These are phyloP conservation scores for Caenorhabditis panamensis DNA, from an alignment of 2,888 invertebrate genomes.

Conservation along the genomic window DNA sequence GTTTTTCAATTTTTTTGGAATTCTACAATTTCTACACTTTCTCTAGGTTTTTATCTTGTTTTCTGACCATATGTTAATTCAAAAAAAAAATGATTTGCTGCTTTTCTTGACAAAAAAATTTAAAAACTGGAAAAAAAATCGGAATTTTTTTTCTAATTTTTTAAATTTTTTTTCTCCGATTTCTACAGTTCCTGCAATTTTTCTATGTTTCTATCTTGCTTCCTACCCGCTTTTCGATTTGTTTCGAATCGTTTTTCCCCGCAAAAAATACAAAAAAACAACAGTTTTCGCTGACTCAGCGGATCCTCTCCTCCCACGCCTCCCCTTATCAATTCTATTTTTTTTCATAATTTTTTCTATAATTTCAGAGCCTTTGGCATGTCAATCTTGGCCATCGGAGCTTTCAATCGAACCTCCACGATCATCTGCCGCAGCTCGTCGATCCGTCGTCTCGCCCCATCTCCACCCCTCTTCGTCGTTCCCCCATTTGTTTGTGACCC, in stretches of 20 bases:
- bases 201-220: too few relatives aligned
- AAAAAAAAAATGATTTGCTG: too few relatives aligned
- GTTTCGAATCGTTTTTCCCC: background rate
- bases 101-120: too few relatives aligned
- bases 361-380: constrained; percentile 52
- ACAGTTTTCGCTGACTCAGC: constrained; percentile 40
- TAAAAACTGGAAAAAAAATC: too few relatives aligned
- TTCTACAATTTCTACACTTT: too few relatives aligned
- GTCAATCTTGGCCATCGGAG: constrained; percentile 32
- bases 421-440: constrained; percentile 50
- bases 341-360: background rate
- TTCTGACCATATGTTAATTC: too few relatives aligned
- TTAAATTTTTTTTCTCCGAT: too few relatives aligned
- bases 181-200: too few relatives aligned
- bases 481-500: constrained; percentile 49
- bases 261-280: constrained; percentile 6
- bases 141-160: too few relatives aligned
- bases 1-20: too few relatives aligned
- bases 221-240: background rate
- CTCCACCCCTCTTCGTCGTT: constrained; percentile 14
- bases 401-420: constrained; percentile 22
- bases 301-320: too few relatives aligned
- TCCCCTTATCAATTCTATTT: constrained; percentile 19
- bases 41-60: too few relatives aligned
- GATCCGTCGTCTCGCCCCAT: constrained; percentile 49